phyloP scores from a whole-genome alignment of 2,113 vertebrate genomes.

The Strigops habroptila region DNA sequence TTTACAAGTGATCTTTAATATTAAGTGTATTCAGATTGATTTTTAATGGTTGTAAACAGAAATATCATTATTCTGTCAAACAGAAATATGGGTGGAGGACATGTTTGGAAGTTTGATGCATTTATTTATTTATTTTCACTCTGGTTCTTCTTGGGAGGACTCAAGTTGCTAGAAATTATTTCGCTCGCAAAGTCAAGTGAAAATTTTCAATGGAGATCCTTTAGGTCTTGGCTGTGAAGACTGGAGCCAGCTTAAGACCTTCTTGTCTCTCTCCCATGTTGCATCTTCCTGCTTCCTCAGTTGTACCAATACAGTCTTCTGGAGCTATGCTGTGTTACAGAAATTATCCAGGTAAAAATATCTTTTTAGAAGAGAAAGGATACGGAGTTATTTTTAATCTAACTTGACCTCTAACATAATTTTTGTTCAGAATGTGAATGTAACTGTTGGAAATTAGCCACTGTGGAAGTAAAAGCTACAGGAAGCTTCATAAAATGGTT shows the following conservation, averaged over 20 bases:
- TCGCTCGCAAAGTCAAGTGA: neutral
- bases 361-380: neutral
- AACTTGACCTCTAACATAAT: neutral
- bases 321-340: neutral
- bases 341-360: neutral
- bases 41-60: neutral
- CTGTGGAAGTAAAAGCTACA: neutral
- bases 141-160: neutral
- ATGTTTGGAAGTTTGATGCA: neutral
- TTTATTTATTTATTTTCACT: neutral
- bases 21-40: neutral
- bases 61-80: neutral
- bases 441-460: neutral
- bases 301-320: neutral
- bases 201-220: neutral
- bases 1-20: neutral
- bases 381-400: neutral
- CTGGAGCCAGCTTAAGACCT: neutral
- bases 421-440: neutral
- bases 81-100: neutral
- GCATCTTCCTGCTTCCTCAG: neutral
- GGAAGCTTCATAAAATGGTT: neutral
- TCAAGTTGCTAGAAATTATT: neutral
- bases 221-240: neutral
- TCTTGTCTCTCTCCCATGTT: neutral